Evolutionary conservation across 2,113 vertebrate genomes (phyloP), one percentile per base, ranked within the genome.

Genomic region (Elaphurus davidianus): DNA sequence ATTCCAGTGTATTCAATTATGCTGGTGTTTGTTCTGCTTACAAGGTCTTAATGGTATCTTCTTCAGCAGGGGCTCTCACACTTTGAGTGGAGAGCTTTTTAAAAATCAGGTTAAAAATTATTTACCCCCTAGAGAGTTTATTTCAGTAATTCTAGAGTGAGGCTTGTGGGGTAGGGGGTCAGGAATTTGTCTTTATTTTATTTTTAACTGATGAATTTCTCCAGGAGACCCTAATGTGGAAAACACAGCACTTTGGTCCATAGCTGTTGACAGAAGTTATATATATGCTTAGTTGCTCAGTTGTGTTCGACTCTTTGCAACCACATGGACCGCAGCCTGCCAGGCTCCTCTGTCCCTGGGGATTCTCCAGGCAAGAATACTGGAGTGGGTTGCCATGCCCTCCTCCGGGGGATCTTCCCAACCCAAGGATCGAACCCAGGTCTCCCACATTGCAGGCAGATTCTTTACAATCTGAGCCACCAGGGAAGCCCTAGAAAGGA

Each of bases 241-340:
- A 87, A 86, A 59, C 59, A 36, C 6, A 23, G 5, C 27, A 33
- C 33, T 33, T 5, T 23, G 15, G 2, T 67, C 36, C 43, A 87
- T 43, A 89, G 83, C 14, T 8, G 36, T 36, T 78, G 28, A 90
- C 30, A 85, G 43, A 52, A 40, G 19, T 84, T 54, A 13, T n/a
- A 60, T 62, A 45, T 55, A 11, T 40, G 67, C 11, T 40, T 40
- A 25, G n/a, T 12, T 74, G 67, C 67, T 74, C 67, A 74, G n/a
- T 25, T 13, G 36, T 74, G 21, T 40, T 36, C 0, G 21, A 74
- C 36, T 40, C 36, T 74, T 40, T 74, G 36, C 67, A 74, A 40
- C 21, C 0, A 2, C 36, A 13, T 40, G n/a, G 19, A 74, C 10
- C 0, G 1, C 19, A 74, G 67, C 12, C 0, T 10, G 11, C 67